Base-by-base conservation (phyloP, 2,113 vertebrate genomes). In the Entomyzon cyanotis region DNA sequence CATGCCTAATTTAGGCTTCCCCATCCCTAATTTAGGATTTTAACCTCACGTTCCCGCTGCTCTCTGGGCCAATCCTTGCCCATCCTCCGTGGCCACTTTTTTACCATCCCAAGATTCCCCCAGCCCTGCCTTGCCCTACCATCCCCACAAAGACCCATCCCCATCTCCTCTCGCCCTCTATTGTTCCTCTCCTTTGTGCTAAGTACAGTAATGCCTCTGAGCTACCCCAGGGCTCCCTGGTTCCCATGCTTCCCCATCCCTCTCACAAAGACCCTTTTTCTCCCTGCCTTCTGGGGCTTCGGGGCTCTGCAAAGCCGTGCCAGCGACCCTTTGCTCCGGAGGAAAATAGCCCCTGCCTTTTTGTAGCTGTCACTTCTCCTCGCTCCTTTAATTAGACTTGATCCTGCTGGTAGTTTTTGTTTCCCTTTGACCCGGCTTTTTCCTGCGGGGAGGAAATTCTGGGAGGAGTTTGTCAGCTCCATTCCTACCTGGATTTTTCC, bases 371-470 rank as follows among this genome's bases (percentile, higher is more conserved):
- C 87, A 52, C 4, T 88, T 96, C 27, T 47, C 82, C 89, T 93
- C 39, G 16, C 25, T 91, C n/a, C 78, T 93, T 85, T 92, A 93
- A 95, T 94, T 93, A 76, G 89, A 78, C 46, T 93, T 84, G 79
- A 91, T 83, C 71, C 73, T 33, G 8, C 64, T 90, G 62, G 42
- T 69, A 28, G 10, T 76, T 78, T 70, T 35, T 62, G 24, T 35
- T 44, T 35, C 14, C 37, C 73, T 27, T 62, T 71, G 79, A 82
- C 67, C 91, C 52, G 52, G 74, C 44, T 80, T 41, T 55, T 46
- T 65, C n/a, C 68, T 4, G 15, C 77, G 24, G 55, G 2, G 22
- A 65, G 42, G 11, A 39, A 53, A 49, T 22, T 39, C 42, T 75
- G 56, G 17, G 31, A n/a, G 19, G 41, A 52, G 37, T 33, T 59